Conservation (phyloP, 2,888 invertebrate species). For the Drosophila rellima region DNA sequence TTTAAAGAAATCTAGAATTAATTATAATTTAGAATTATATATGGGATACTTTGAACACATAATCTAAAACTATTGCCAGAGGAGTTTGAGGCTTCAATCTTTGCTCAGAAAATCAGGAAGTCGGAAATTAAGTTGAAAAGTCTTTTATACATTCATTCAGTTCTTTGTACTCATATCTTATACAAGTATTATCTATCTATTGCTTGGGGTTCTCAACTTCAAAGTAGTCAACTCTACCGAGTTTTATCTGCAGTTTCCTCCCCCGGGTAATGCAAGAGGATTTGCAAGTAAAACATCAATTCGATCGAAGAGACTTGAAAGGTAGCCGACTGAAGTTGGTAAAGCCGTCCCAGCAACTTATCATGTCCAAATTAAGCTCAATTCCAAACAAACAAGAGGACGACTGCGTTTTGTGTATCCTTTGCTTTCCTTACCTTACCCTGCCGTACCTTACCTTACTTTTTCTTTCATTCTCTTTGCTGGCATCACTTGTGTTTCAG, state of each 20-base stretch:
- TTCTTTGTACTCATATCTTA: not conserved
- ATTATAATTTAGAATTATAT: too few relatives aligned
- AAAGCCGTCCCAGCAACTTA: slow-evolving; percentile 75
- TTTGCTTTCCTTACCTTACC: not conserved
- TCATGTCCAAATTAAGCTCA: slow-evolving; percentile 81
- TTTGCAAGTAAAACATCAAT: slow-evolving; percentile 68
- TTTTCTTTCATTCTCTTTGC: not conserved
- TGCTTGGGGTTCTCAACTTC: not conserved
- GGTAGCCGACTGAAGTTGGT: slow-evolving; percentile 70
- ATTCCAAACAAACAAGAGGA: slow-evolving; percentile 74
- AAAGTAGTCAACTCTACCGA: not conserved
- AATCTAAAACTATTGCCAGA: too few relatives aligned
- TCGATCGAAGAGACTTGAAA: slow-evolving; percentile 54
- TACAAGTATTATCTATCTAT: not conserved
- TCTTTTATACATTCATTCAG: not conserved
- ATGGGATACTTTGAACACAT: too few relatives aligned
- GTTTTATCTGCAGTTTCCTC: not conserved
- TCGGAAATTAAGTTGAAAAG: not conserved
- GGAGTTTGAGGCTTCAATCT: too few relatives aligned
- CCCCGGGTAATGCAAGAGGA: slow-evolving; percentile 12
- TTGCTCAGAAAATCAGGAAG: not conserved
- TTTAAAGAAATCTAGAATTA: too few relatives aligned
- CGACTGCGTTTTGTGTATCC: slow-evolving; percentile 26
- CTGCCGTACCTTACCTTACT: not conserved
- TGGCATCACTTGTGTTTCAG: not conserved